phyloP scores from a whole-genome alignment of 2,113 vertebrate species.

The Eublepharis macularius region DNA sequence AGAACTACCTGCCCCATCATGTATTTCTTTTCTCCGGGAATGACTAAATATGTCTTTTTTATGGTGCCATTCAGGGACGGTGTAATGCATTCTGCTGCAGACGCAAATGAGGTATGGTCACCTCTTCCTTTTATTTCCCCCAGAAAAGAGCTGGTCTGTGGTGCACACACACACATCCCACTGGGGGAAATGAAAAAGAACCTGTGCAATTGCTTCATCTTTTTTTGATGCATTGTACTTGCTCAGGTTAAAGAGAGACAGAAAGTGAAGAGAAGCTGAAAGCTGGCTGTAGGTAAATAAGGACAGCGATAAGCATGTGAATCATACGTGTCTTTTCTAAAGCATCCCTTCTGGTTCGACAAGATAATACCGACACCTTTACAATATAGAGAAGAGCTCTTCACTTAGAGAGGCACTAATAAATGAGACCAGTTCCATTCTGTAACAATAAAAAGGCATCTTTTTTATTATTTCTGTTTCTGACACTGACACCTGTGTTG shows the following conservation, averaged over 20 bases:
- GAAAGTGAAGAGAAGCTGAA: slow-evolving; percentile 5
- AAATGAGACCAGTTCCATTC: slow-evolving; percentile 21
- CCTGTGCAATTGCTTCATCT: slow-evolving; percentile 31
- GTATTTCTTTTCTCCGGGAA: slow-evolving; percentile 38
- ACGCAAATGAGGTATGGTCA: slow-evolving; percentile 15
- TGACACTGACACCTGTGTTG: neutral
- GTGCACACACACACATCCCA: slow-evolving; percentile 27
- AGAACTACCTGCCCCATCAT: slow-evolving; percentile 27
- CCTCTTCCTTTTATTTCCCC: slow-evolving; percentile 57
- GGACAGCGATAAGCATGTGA: slow-evolving; percentile 34
- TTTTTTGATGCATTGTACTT: slow-evolving; percentile 32
- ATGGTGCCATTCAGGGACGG: slow-evolving; percentile 38
- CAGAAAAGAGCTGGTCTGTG: slow-evolving; percentile 40
- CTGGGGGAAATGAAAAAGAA: slow-evolving; percentile 43
- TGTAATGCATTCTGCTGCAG: slow-evolving; percentile 27
- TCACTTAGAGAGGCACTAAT: slow-evolving; percentile 24
- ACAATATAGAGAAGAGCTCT: neutral
- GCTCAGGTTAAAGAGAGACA: slow-evolving; percentile 39
- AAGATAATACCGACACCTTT: slow-evolving; percentile 40
- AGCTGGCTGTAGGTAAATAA: slow-evolving; percentile 12
- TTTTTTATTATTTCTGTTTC: slow-evolving; percentile 30
- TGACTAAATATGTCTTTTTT: slow-evolving; percentile 38
- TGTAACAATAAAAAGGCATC: slow-evolving; percentile 17
- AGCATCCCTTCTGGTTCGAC: slow-evolving; percentile 5
- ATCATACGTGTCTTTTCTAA: slow-evolving; percentile 38